phyloP scores from a whole-genome alignment of 35 echinoderm and acorn worm species.

The Apostichopus parvimensis region DNA sequence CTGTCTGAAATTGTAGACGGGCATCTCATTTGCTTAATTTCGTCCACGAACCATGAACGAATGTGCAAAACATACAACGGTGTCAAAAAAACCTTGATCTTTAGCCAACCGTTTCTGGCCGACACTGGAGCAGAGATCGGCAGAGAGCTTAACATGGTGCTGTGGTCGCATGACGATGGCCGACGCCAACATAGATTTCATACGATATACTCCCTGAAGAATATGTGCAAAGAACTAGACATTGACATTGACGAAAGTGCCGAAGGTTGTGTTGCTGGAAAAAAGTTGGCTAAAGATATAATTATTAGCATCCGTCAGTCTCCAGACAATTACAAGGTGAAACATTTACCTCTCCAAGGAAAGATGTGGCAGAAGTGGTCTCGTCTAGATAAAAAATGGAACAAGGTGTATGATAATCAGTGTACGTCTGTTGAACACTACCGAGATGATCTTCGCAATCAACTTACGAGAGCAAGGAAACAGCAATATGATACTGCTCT shows the following conservation, averaged over 20 bases:
- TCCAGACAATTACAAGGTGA: background rate
- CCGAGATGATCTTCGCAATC: background rate
- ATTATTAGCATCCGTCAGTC: background rate
- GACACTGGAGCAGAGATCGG: background rate
- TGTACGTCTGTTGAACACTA: background rate
- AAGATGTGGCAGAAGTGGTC: slow-evolving; percentile 4
- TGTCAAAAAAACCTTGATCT: background rate
- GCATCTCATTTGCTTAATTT: background rate
- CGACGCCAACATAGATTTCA: background rate
- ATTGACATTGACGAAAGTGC: slow-evolving; percentile 4
- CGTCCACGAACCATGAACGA: background rate
- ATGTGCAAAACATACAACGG: background rate
- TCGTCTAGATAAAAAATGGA: background rate
- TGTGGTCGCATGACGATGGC: background rate
- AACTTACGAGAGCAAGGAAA: background rate
- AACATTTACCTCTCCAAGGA: background rate
- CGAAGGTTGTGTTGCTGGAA: background rate
- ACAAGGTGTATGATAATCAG: background rate
- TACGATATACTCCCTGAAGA: background rate
- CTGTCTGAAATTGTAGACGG: background rate
- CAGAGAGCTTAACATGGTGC: background rate
- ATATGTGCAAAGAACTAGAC: background rate
- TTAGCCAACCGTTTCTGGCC: background rate
- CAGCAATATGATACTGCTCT: background rate
- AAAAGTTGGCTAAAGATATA: background rate